phyloP scores from a whole-genome alignment of 2,888 invertebrate species.

The Thera britannica region DNA sequence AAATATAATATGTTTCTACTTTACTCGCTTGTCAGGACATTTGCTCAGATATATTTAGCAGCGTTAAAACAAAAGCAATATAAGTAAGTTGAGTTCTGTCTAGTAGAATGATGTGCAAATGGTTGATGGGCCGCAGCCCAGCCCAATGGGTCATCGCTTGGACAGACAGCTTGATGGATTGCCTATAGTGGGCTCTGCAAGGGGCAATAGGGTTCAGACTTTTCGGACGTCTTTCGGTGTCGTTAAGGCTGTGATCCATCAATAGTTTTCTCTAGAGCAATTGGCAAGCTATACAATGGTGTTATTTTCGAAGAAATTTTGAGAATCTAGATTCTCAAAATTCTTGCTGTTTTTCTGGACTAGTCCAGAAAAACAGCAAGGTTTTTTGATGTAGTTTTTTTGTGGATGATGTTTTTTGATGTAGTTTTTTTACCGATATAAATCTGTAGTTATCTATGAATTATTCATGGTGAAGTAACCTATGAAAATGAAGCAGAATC shows the following conservation, averaged over 20 bases:
- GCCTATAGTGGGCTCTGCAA: constrained; percentile 39
- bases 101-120: constrained; percentile 26
- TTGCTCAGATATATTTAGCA: constrained; percentile 13
- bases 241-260: constrained; percentile 10
- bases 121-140: constrained; percentile 37
- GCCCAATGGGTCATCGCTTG: constrained; percentile 53
- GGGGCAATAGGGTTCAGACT: constrained; percentile 29
- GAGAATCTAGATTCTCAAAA: too few species aligned
- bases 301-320: too few species aligned
- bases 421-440: too few species aligned
- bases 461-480: not conserved
- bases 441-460: too few species aligned
- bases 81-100: constrained; percentile 23
- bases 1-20: not conserved
- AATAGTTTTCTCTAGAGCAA: not conserved
- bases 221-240: constrained; percentile 18
- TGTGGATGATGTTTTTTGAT: too few species aligned
- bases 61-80: constrained; percentile 29
- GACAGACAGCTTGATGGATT: constrained; percentile 62
- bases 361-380: too few species aligned
- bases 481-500: not conserved
- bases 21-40: not conserved
- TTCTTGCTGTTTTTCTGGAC: too few species aligned
- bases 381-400: too few species aligned
- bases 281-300: too few species aligned